A percentile compares a stretch with the other conserved stretches of the same genome.
These are phyloP conservation scores for Crax fasciolata DNA, from an alignment of 2,797 vertebrate species.

Conservation along the genomic window DNA sequence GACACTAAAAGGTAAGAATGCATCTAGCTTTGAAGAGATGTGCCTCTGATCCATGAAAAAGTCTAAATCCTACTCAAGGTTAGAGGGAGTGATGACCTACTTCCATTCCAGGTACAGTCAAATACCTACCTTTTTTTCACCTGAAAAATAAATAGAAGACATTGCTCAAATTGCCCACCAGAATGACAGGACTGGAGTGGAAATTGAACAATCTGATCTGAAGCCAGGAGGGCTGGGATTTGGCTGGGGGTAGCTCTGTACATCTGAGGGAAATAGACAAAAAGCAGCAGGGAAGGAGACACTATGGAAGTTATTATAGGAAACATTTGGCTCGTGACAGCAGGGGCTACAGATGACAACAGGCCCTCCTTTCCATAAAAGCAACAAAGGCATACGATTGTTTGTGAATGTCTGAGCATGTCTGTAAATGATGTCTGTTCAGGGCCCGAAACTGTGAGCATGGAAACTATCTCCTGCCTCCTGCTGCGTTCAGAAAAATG, in stretches of 20 bases:
- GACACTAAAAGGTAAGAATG: background rate
- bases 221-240: background rate
- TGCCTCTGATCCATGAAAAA: background rate
- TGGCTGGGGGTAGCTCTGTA: background rate
- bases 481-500: background rate
- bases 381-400: background rate
- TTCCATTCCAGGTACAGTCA: background rate
- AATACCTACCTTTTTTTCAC: background rate
- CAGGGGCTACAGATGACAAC: background rate
- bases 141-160: background rate
- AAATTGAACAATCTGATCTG: background rate
- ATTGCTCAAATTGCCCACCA: background rate
- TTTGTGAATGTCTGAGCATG: accelerated
- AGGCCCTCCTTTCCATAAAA: background rate
- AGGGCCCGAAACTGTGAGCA: background rate
- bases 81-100: background rate
- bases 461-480: background rate
- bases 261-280: background rate
- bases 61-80: background rate
- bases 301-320: background rate
- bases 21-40: background rate
- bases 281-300: background rate
- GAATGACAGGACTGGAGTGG: background rate
- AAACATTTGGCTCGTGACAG: conserved; percentile 15
- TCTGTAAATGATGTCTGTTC: background rate